Evolutionary conservation across 2,888 invertebrate genomes (phyloP).

Genomic region (Cyclophora albipunctata): DNA sequence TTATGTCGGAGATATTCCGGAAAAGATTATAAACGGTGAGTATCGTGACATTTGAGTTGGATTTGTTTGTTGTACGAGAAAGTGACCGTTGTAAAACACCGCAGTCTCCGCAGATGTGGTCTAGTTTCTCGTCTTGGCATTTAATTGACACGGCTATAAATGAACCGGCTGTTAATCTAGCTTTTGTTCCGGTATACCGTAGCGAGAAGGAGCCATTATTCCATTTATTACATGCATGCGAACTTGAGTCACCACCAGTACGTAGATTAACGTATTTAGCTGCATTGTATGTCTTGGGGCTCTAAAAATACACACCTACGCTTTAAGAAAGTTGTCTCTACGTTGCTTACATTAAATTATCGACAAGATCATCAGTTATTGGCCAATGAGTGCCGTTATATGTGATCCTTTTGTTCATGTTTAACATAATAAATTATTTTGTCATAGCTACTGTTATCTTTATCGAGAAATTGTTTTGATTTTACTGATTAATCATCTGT

Average conservation of each 20-base stretch:
- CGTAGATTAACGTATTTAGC: conserved; percentile 21
- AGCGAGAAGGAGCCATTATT: conserved; percentile 30
- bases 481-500: no score
- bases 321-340: conserved; percentile 34
- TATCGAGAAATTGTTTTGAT: no score
- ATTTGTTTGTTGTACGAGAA: conserved; percentile 68
- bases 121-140: conserved; percentile 57
- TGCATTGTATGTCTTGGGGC: conserved; percentile 20
- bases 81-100: conserved; percentile 58
- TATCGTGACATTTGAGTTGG: conserved; percentile 52
- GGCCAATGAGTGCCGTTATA: no score
- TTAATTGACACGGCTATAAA: conserved; percentile 51
- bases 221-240: conserved; percentile 24
- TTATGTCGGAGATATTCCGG: conserved; percentile 22
- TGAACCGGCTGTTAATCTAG: conserved; percentile 52
- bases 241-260: conserved; percentile 29
- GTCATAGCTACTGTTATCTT: no score
- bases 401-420: no score
- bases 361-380: no score
- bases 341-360: conserved; percentile 8
- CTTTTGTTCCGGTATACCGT: conserved; percentile 48
- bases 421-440: no score
- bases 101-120: conserved; percentile 48
- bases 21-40: conserved; percentile 46
- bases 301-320: conserved; percentile 36